Evolutionary conservation across 2,113 vertebrate genomes (phyloP).

Genomic region (Tympanuchus pallidicinctus): DNA sequence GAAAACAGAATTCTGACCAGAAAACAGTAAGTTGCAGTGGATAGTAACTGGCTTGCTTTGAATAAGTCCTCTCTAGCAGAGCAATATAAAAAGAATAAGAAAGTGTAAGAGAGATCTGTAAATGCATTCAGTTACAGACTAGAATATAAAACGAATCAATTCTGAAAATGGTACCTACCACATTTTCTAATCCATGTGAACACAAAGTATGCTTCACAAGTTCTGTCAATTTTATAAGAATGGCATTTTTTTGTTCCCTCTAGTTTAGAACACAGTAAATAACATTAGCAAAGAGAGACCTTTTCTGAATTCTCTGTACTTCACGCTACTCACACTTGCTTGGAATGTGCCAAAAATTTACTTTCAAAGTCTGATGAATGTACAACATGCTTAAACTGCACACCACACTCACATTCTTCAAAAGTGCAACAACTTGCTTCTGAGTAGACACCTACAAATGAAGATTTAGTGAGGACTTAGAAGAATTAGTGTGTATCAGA

Average conservation of each 20-base stretch:
- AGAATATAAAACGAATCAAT: neutral
- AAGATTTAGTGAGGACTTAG: neutral
- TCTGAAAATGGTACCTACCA: neutral
- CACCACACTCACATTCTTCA: neutral
- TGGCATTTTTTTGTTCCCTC: neutral
- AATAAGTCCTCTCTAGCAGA: neutral
- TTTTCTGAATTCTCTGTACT: neutral
- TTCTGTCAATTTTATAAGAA: neutral
- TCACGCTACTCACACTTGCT: neutral
- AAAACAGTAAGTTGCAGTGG: neutral
- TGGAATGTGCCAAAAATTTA: constrained; percentile 6
- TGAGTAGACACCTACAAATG: neutral
- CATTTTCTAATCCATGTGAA: neutral
- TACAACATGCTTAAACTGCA: neutral
- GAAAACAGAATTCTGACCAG: neutral
- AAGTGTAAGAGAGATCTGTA: neutral
- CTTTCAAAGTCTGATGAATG: constrained; percentile 4
- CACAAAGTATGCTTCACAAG: neutral
- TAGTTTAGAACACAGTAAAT: neutral
- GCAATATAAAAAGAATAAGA: neutral
- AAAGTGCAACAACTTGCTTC: neutral
- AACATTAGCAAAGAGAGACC: constrained; percentile 10
- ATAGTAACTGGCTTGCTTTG: neutral
- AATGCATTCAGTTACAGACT: neutral
- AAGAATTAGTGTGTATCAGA: neutral